These are phyloP conservation scores for Musca vetustissima DNA, from an alignment of 1,140 invertebrate genomes.

Conservation along the genomic window DNA sequence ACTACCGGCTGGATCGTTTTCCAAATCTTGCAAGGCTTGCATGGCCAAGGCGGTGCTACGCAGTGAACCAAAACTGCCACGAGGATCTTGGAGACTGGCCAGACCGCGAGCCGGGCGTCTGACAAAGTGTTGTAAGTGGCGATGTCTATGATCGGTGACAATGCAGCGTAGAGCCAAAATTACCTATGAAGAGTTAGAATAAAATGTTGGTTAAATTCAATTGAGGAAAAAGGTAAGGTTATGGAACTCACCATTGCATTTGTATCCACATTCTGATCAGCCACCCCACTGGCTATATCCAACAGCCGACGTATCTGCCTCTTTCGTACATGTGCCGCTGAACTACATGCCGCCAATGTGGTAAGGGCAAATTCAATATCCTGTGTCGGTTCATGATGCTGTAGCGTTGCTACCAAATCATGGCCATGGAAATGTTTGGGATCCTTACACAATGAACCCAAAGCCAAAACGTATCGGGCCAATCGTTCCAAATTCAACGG, in stretches of 20 bases:
- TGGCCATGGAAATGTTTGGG: slow-evolving; percentile 80
- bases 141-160: slow-evolving; percentile 78
- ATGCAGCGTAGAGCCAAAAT: slow-evolving; percentile 80
- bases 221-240: neutral
- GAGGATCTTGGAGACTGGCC: slow-evolving; percentile 73
- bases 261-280: slow-evolving; percentile 79
- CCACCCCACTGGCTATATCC: slow-evolving; percentile 75
- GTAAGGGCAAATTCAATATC: slow-evolving; percentile 71
- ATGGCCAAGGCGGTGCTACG: slow-evolving; percentile 78
- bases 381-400: slow-evolving; percentile 69
- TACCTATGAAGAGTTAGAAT: neutral
- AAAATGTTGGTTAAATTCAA: neutral
- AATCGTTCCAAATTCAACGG: slow-evolving; percentile 72
- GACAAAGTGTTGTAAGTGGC: slow-evolving; percentile 76
- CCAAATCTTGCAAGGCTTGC: slow-evolving; percentile 72
- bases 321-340: slow-evolving; percentile 77
- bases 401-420: slow-evolving; percentile 71
- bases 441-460: slow-evolving; percentile 78
- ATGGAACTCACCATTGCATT: slow-evolving; percentile 69
- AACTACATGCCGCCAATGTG: slow-evolving; percentile 71
- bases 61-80: slow-evolving; percentile 81
- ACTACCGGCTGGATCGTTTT: slow-evolving; percentile 62
- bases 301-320: slow-evolving; percentile 74
- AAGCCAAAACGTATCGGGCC: slow-evolving; percentile 72
- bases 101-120: slow-evolving; percentile 71